phyloP scores from a whole-genome alignment of 2,797 vertebrate genomes.

The Trematocara caparti region DNA sequence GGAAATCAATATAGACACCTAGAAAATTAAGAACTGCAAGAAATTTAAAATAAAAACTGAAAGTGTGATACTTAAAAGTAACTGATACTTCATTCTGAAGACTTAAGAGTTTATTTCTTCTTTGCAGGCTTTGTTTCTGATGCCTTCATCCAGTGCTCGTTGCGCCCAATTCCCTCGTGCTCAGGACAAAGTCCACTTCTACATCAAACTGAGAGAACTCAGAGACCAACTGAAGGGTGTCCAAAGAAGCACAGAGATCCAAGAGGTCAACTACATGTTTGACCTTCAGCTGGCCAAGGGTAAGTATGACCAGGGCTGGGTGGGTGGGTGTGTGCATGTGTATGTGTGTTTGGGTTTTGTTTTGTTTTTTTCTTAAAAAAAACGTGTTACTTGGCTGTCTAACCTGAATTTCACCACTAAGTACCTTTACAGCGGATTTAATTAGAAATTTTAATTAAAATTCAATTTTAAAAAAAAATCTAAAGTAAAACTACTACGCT shows the following conservation, averaged over 20 bases:
- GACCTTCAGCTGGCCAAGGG: conserved; percentile 91
- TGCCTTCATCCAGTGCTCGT: conserved; percentile 96
- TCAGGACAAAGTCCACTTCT: conserved; percentile 98
- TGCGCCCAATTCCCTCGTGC: conserved; percentile 98
- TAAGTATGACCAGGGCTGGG: conserved; percentile 31
- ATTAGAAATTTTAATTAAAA: not conserved
- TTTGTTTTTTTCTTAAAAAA: not conserved
- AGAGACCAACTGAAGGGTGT: conserved; percentile 89
- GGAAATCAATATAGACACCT: not conserved
- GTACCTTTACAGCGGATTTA: not conserved
- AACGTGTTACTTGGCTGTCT: not conserved
- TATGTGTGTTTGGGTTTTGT: not conserved
- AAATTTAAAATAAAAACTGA: not conserved
- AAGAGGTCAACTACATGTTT: conserved; percentile 89
- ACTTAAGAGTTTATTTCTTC: not conserved
- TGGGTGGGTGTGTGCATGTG: not conserved
- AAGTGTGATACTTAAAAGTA: not conserved
- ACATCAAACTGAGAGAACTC: conserved; percentile 94
- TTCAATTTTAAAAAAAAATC: not conserved
- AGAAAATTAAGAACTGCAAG: not conserved
- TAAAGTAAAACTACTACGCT: not conserved
- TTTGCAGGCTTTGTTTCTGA: conserved; percentile 89
- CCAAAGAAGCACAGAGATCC: conserved; percentile 72
- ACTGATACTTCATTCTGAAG: not conserved
- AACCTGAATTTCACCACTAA: not conserved